Conservation (phyloP, 2,888 invertebrate genomes). For the Keiferia lycopersicella region DNA sequence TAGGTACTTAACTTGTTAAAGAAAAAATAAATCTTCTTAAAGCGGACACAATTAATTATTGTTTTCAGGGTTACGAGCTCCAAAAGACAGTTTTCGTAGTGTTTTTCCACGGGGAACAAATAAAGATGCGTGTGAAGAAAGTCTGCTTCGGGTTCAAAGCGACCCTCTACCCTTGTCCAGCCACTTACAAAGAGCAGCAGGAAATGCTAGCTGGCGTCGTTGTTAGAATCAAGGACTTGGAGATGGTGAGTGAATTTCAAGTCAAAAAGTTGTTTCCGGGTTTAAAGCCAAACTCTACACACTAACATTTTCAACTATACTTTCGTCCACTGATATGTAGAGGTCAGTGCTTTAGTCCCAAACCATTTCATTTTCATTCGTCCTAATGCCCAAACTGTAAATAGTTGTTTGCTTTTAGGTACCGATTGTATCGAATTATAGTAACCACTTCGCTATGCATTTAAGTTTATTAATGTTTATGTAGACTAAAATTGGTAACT, state of each 20-base stretch:
- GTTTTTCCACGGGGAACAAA: slow-evolving; percentile 87
- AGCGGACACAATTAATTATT: neutral
- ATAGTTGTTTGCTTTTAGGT: no score
- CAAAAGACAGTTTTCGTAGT: slow-evolving; percentile 86
- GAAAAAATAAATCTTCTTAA: neutral
- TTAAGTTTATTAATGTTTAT: no score
- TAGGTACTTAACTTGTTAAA: no score
- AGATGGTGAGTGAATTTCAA: slow-evolving; percentile 63
- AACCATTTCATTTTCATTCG: no score
- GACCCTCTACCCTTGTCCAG: slow-evolving; percentile 89
- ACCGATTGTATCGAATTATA: no score
- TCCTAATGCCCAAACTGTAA: no score
- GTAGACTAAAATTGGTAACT: no score
- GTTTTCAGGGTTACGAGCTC: slow-evolving; percentile 83
- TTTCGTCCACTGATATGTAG: no score
- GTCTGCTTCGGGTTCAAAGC: slow-evolving; percentile 90
- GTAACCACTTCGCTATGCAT: no score
- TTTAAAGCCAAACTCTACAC: no score
- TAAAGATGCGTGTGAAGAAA: slow-evolving; percentile 87
- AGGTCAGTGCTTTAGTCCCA: no score
- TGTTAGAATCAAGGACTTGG: slow-evolving; percentile 87
- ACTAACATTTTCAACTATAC: no score
- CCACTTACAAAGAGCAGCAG: slow-evolving; percentile 85
- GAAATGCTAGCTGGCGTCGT: slow-evolving; percentile 88
- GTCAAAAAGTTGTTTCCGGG: slow-evolving; percentile 69